Percentiles rank a stretch among this genome's conserved stretches.
Evolutionary conservation across 2,888 invertebrate genomes (phyloP).

Genomic region (Sarcophaga caerulescens): DNA sequence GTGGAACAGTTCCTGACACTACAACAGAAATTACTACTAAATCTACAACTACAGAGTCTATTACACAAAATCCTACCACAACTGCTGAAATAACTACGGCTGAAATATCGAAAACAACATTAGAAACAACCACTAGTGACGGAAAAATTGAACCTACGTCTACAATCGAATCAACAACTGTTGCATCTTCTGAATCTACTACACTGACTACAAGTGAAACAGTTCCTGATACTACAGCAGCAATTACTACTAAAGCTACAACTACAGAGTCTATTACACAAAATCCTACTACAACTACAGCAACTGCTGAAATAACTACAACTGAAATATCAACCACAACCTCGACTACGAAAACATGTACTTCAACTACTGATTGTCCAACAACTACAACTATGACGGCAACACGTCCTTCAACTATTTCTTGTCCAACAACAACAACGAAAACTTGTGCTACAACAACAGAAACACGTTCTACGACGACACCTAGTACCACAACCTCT

Average conservation of each 20-base stretch:
- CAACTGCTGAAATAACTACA: constrained; percentile 9
- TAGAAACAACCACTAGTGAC: not conserved
- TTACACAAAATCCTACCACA: too few species aligned
- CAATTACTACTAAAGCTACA: not conserved
- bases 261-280: not conserved
- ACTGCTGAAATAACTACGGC: not conserved
- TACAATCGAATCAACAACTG: not conserved
- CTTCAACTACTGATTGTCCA: not conserved
- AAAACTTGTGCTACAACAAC: not conserved
- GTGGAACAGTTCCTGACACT: not conserved
- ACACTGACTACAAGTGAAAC: constrained; percentile 3
- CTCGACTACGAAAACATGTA: too few species aligned
- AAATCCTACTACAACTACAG: not conserved
- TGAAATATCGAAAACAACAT: not conserved
- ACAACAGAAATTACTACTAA: not conserved
- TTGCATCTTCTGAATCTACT: not conserved
- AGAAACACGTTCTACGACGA: constrained; percentile 6
- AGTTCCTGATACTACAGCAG: not conserved
- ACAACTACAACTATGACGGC: not conserved
- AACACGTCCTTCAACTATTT: not conserved
- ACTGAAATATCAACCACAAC: constrained; percentile 4
- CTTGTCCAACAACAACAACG: not conserved
- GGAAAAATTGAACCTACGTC: not conserved
- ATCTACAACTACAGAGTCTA: not conserved
- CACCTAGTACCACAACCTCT: not conserved